Percentiles rank a stretch among this genome's conserved stretches.
phyloP scores from a whole-genome alignment of 2,797 vertebrate species.

The Eremophila alpestris region DNA sequence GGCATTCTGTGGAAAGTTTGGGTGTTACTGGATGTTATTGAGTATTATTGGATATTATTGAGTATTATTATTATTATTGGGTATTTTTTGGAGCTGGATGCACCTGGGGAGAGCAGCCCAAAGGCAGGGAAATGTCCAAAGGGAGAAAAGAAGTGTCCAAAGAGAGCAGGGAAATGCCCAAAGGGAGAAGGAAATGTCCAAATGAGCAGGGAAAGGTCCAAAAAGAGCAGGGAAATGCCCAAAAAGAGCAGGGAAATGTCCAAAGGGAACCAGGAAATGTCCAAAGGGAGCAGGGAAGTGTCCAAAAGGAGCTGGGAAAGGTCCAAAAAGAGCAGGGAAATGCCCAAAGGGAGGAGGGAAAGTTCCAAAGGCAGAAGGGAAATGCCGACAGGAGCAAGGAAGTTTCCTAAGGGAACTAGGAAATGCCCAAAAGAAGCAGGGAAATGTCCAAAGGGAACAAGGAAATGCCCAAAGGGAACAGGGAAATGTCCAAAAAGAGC shows the following conservation, averaged over 20 bases:
- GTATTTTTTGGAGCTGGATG: neutral
- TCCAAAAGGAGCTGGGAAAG: neutral
- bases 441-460: accelerated
- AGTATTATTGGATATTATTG: too few relatives aligned
- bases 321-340: neutral
- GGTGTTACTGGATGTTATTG: neutral
- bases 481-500: neutral
- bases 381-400: too few relatives aligned
- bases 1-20: neutral
- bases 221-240: neutral
- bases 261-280: too few relatives aligned
- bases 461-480: neutral
- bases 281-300: accelerated
- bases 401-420: too few relatives aligned
- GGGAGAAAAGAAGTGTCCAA: accelerated
- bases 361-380: too few relatives aligned
- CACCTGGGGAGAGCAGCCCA: neutral
- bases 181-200: accelerated
- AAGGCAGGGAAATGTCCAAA: accelerated
- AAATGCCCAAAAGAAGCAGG: too few relatives aligned
- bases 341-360: neutral
- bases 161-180: accelerated
- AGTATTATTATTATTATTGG: too few relatives aligned
- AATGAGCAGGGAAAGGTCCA: neutral
- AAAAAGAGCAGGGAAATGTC: neutral